Base-by-base conservation (phyloP, 37 sponge, comb jelly and placozoan genomes). In the Spongilla lacustris region DNA sequence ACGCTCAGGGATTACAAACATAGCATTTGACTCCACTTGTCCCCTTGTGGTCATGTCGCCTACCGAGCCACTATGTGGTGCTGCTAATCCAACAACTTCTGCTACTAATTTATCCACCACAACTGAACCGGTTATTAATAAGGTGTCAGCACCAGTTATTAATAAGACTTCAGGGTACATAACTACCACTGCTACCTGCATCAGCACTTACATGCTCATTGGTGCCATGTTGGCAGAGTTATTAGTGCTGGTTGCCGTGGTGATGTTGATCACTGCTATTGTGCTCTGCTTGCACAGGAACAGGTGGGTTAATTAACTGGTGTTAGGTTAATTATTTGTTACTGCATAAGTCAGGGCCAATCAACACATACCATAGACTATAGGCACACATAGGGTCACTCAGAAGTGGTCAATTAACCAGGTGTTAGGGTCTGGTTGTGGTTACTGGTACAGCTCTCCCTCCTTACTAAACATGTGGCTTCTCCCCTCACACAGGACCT, bases 191-290 rank as follows among this genome's bases (percentile, higher is more conserved):
- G 26, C 19, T 37, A 10, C 21, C 31, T 76, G 67, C n/a, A 29
- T 87, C 36, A 31, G 67, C 35, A 5, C 81, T 4, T 48, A 75
- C 6, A 27, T 87, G 23, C 25, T 87, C 2, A 68, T 74, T 0
- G 68, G 68, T 26, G 68, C 81, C 22, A 34, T 87, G 67, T 75
- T 75, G 17, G 87, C 75, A 10, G 75, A 67, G 26, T 58, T 77
- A 8, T 24, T 77, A 23, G 19, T 87, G 67, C 12, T 86, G 10
- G 34, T 67, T 12, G 31, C 36, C 26, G 48, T 58, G 19, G 58
- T 58, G 19, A 58, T 87, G 27, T 41, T 67, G 24, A 22, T 71
- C 24, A 23, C 66, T 2, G 48, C 75, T 2, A 34, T 73, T 25
- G 58, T 74, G 11, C 24, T 9, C 24, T 28, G 41, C 8, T 1